These are phyloP conservation scores for Anastrepha obliqua DNA, from an alignment of 1,140 invertebrate species.

Conservation along the genomic window DNA sequence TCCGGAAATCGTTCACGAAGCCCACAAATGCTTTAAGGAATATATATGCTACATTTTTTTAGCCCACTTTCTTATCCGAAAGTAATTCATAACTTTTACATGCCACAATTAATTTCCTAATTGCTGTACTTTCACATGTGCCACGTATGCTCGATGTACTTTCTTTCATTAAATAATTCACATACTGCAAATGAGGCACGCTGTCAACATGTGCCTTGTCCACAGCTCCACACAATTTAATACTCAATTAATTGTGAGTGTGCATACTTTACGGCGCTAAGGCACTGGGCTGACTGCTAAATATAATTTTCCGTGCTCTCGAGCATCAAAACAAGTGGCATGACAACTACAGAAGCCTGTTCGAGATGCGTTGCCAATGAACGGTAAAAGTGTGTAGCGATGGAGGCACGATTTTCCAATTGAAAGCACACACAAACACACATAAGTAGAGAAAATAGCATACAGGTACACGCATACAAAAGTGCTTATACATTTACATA, in stretches of 20 bases:
- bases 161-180: constrained; percentile 21
- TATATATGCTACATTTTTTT: too few relatives aligned
- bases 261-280: constrained; percentile 47
- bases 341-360: neutral
- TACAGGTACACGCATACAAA: constrained; percentile 1
- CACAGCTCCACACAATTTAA: constrained; percentile 49
- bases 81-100: too few relatives aligned
- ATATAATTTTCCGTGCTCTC: constrained; percentile 53
- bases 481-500: neutral
- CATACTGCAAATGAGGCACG: constrained; percentile 27
- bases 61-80: too few relatives aligned
- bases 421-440: constrained; percentile 70
- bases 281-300: constrained; percentile 12
- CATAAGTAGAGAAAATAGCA: constrained; percentile 35
- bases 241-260: constrained; percentile 55
- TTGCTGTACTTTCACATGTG: neutral
- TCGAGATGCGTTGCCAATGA: neutral
- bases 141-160: neutral
- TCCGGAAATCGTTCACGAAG: too few relatives aligned
- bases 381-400: neutral
- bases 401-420: constrained; percentile 73
- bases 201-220: constrained; percentile 9
- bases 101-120: too few relatives aligned
- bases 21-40: too few relatives aligned
- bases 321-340: neutral